Evolutionary conservation across 2,113 vertebrate species (phyloP), one percentile per base, ranked within the genome.

Genomic region (Clarias batrachus): DNA sequence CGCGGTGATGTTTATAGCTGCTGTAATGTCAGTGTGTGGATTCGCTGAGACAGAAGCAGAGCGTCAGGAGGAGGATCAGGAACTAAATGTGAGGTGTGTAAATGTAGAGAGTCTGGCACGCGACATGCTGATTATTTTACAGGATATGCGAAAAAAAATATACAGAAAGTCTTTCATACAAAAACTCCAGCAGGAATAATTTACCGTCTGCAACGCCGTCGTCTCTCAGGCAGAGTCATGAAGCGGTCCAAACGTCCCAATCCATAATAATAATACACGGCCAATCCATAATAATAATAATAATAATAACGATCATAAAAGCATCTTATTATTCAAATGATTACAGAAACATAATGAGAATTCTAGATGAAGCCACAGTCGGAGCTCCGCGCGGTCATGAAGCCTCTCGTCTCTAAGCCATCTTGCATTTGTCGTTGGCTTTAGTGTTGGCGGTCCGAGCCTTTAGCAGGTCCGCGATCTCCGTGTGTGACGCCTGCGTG

Each of bases 401-500:
- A 48, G 23, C 33, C 33, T 80, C 33, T 90, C 25, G 73, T 65
- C 59, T 82, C n/a, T 78, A 89, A n/a, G 87, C 84, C 48, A 85
- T 71, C 71, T 89, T 87, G 66, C 86, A 86, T 77, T 86, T 89
- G 37, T 87, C 54, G 30, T 63, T 59, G 65, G 89, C 90, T 90
- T 92, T 90, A 85, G 91, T 91, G 89, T 92, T 94, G 70, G 90
- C 74, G 66, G 89, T 81, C 68, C 97, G 96, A 83, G 96, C 96
- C 73, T 74, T 94, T 87, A 99, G 96, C 56, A 99, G 95, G 23
- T 93, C 91, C 0, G 94, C 95, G 0, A 98, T 97, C 87, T 99
- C 97, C 3, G 87, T 90, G 11, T 91, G 96, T 92, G 95, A 94
- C 27, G 94, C 94, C 8, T 93, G 90, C 91, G 93, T 93, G 19